phyloP scores from a whole-genome alignment of 1,140 invertebrate species.

The Riptortus pedestris region DNA sequence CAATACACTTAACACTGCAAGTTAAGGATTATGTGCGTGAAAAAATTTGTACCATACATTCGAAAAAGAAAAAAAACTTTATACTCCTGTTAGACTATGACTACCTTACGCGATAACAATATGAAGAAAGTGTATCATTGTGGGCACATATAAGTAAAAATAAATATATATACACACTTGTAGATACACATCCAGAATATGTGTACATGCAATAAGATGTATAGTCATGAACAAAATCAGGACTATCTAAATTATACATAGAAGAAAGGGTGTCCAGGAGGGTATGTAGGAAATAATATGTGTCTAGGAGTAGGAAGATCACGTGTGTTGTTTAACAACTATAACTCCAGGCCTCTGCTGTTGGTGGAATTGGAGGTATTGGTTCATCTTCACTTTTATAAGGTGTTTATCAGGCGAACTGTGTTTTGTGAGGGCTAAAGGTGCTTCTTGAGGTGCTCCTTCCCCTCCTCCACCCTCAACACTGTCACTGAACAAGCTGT shows the following conservation, averaged over 20 bases:
- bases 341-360: conserved; percentile 75
- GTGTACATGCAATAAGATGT: too few species aligned
- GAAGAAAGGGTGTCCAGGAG: background rate
- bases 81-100: too few species aligned
- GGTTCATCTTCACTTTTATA: conserved; percentile 51
- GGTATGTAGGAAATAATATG: background rate
- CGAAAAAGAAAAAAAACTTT: too few species aligned
- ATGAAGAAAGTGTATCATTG: too few species aligned
- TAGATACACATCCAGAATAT: too few species aligned
- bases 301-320: conserved; percentile 35
- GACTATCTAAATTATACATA: too few species aligned
- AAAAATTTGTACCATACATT: too few species aligned
- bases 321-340: conserved; percentile 69
- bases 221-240: too few species aligned
- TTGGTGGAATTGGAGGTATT: conserved; percentile 52
- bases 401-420: conserved; percentile 35
- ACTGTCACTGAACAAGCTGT: conserved; percentile 32
- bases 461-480: conserved; percentile 25
- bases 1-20: background rate
- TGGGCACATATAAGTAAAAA: too few species aligned
- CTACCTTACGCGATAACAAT: too few species aligned
- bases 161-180: too few species aligned
- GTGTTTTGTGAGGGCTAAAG: conserved; percentile 62
- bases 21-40: conserved; percentile 5
- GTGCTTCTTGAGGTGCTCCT: conserved; percentile 47